Percentiles rank a stretch among this genome's conserved stretches.
These are phyloP conservation scores for Nephrotoma guestfalica DNA, from an alignment of 2,888 invertebrate genomes.

Conservation along the genomic window DNA sequence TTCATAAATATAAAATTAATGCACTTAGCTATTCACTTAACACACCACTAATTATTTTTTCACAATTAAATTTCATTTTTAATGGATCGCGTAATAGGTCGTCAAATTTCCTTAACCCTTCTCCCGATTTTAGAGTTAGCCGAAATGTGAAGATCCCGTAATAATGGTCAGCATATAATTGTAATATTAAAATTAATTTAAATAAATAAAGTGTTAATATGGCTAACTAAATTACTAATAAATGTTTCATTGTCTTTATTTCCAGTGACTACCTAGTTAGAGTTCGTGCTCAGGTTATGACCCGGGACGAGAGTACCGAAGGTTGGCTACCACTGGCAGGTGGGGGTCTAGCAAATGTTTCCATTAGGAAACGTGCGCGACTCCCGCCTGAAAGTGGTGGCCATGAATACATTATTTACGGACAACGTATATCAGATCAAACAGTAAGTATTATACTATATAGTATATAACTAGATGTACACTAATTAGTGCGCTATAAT, in stretches of 20 bases:
- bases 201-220: neutral
- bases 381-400: slow-evolving; percentile 37
- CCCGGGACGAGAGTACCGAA: slow-evolving; percentile 91
- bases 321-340: slow-evolving; percentile 92
- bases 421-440: slow-evolving; percentile 83
- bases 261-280: slow-evolving; percentile 87
- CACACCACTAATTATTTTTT: neutral
- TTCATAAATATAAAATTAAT: too few relatives aligned
- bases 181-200: neutral
- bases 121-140: too few relatives aligned
- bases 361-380: slow-evolving; percentile 63
- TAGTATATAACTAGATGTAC: neutral
- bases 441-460: slow-evolving; percentile 46
- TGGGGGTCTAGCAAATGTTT: slow-evolving; percentile 87
- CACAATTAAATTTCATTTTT: neutral
- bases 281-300: slow-evolving; percentile 98
- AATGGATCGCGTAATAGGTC: neutral
- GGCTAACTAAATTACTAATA: neutral
- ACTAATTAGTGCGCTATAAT: neutral
- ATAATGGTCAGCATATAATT: neutral
- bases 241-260: slow-evolving; percentile 17
- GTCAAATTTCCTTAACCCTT: too few relatives aligned
- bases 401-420: slow-evolving; percentile 86
- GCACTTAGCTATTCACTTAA: too few relatives aligned
- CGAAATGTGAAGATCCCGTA: too few relatives aligned